Evolutionary conservation across 2,797 vertebrate species (phyloP).

Genomic region (Gadopsis bispinosus): DNA sequence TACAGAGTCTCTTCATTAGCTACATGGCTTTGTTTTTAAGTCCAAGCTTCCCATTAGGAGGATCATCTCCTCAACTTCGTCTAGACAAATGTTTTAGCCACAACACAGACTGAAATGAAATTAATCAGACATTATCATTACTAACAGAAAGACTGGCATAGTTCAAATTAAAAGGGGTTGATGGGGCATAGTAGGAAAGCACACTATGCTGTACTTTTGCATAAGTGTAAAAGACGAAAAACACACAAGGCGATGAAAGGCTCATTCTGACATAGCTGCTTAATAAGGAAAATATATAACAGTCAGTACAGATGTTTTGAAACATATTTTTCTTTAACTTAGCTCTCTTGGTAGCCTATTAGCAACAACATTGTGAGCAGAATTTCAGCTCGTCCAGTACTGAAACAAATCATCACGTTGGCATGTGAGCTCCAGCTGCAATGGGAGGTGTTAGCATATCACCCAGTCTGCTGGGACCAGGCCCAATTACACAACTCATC

Average conservation of each 20-base stretch:
- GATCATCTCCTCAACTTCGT: slow-evolving; percentile 43
- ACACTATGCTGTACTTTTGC: slow-evolving; percentile 51
- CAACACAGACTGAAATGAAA: slow-evolving; percentile 55
- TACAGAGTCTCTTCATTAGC: slow-evolving; percentile 51
- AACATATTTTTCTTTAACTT: slow-evolving; percentile 53
- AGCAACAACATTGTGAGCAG: slow-evolving; percentile 43
- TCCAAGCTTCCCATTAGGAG: slow-evolving; percentile 33
- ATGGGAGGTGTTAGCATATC: slow-evolving; percentile 17
- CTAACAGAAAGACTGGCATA: slow-evolving; percentile 53
- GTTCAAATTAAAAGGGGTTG: slow-evolving; percentile 47
- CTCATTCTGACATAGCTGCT: slow-evolving; percentile 58
- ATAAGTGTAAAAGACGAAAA: slow-evolving; percentile 51
- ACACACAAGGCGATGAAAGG: slow-evolving; percentile 36
- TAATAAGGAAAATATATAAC: slow-evolving; percentile 67
- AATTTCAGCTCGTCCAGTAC: slow-evolving; percentile 41
- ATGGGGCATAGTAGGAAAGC: slow-evolving; percentile 38
- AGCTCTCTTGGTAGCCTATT: slow-evolving; percentile 51
- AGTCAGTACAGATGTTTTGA: slow-evolving; percentile 70
- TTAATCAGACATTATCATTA: slow-evolving; percentile 48
- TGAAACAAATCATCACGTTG: slow-evolving; percentile 52
- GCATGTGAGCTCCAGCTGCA: slow-evolving; percentile 52
- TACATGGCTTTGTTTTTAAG: slow-evolving; percentile 60
- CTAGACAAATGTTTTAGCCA: slow-evolving; percentile 54
- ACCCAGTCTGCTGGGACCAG: slow-evolving; percentile 43
- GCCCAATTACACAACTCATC: slow-evolving; percentile 35